Conservation (phyloP, 2,797 vertebrate genomes). For the Manis pentadactyla region DNA sequence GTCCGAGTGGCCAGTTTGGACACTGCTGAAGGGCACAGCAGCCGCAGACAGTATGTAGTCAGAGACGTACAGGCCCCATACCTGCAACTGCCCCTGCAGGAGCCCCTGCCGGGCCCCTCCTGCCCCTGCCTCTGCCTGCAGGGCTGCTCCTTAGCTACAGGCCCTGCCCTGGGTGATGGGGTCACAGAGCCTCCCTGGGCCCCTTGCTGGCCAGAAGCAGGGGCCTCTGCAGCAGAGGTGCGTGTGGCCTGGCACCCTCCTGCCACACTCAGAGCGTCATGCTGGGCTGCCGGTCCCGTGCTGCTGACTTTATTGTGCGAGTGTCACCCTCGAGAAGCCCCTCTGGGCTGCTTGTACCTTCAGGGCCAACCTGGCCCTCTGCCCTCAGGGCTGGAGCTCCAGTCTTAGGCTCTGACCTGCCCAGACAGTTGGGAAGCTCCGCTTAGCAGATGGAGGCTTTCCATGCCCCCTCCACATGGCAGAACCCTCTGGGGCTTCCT, state of each 20-base stretch:
- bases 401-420: too few species aligned
- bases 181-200: not conserved
- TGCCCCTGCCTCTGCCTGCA: too few species aligned
- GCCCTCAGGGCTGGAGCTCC: not conserved
- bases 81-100: not conserved
- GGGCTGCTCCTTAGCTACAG: not conserved
- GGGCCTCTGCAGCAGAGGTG: not conserved
- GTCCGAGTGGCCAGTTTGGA: not conserved
- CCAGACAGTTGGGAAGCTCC: not conserved
- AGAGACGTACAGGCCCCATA: not conserved
- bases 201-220: not conserved
- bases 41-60: too few species aligned
- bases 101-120: rapidly evolving
- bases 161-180: not conserved
- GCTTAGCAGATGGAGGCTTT: not conserved
- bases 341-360: not conserved
- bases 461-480: not conserved
- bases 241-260: not conserved
- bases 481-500: not conserved
- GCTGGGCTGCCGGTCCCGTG: not conserved
- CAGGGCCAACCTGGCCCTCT: not conserved
- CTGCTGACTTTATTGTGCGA: not conserved
- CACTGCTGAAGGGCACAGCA: rapidly evolving
- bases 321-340: not conserved
- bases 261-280: not conserved